Evolutionary conservation across 2,888 invertebrate genomes (phyloP).

Genomic region (Mesoligia furuncula): DNA sequence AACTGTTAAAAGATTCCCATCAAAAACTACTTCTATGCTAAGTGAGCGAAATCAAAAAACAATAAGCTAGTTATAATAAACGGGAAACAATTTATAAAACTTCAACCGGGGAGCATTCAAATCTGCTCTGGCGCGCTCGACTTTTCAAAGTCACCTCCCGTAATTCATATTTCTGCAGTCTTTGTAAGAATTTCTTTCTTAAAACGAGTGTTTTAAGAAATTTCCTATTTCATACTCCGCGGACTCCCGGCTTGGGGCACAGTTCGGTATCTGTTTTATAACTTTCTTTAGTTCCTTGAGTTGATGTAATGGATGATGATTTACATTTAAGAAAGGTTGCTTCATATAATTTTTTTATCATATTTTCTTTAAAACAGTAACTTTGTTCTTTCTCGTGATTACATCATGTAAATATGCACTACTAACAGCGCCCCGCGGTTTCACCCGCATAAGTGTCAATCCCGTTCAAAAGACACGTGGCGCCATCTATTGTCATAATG

Average conservation of each 20-base stretch:
- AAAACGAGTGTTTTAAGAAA: conserved; percentile 59
- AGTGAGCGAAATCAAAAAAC: conserved; percentile 66
- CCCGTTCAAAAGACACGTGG: too few species aligned
- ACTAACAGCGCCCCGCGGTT: too few species aligned
- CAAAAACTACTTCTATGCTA: conserved; percentile 61
- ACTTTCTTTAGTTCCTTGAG: conserved; percentile 41
- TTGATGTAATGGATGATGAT: conserved; percentile 36
- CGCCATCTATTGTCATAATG: too few species aligned
- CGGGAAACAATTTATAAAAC: conserved; percentile 75
- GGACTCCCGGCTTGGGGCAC: conserved; percentile 36
- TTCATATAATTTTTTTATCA: not conserved
- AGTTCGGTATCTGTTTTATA: conserved; percentile 57
- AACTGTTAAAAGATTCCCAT: conserved; percentile 57
- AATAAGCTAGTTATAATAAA: conserved; percentile 70
- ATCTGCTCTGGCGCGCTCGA: conserved; percentile 68
- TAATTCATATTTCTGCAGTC: conserved; percentile 79
- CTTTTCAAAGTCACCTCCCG: conserved; percentile 79
- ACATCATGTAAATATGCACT: not conserved
- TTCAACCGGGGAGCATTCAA: conserved; percentile 68
- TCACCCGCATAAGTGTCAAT: too few species aligned
- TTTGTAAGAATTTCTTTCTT: conserved; percentile 67
- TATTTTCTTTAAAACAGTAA: not conserved
- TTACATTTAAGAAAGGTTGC: conserved; percentile 27
- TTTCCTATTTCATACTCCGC: conserved; percentile 60
- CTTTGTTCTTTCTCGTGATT: not conserved